These are phyloP conservation scores for Oenanthe melanoleuca DNA, from an alignment of 2,113 vertebrate species.

Conservation along the genomic window DNA sequence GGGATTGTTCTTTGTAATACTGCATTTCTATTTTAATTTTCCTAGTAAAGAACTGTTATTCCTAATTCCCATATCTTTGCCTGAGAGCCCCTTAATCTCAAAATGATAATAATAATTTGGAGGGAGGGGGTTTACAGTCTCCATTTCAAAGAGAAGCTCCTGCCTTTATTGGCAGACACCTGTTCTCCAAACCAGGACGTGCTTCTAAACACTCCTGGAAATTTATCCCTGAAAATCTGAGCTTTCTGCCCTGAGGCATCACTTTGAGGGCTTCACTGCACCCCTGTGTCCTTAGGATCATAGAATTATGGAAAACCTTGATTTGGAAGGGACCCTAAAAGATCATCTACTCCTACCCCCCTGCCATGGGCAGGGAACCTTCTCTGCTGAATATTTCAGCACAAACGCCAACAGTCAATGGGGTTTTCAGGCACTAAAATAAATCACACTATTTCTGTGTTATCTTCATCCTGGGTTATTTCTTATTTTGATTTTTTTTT, in stretches of 20 bases:
- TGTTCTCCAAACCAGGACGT: too few species aligned
- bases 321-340: neutral
- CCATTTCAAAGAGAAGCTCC: too few species aligned
- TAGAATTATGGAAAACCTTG: neutral
- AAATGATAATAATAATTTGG: too few species aligned
- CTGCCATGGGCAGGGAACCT: neutral
- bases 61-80: too few species aligned
- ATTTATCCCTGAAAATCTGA: neutral
- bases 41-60: too few species aligned
- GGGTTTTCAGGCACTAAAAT: fast-evolving
- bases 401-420: neutral
- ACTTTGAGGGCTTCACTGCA: neutral
- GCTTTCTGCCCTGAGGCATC: fast-evolving
- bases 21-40: too few species aligned
- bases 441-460: neutral
- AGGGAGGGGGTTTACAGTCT: too few species aligned
- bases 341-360: neutral
- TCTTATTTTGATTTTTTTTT: neutral
- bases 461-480: neutral
- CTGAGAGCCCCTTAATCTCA: too few species aligned
- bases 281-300: neutral
- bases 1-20: too few species aligned
- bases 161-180: too few species aligned
- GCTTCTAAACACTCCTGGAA: too few species aligned
- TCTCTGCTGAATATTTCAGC: neutral